Conservation (phyloP, 2,113 vertebrate species). For the Strix aluco region DNA sequence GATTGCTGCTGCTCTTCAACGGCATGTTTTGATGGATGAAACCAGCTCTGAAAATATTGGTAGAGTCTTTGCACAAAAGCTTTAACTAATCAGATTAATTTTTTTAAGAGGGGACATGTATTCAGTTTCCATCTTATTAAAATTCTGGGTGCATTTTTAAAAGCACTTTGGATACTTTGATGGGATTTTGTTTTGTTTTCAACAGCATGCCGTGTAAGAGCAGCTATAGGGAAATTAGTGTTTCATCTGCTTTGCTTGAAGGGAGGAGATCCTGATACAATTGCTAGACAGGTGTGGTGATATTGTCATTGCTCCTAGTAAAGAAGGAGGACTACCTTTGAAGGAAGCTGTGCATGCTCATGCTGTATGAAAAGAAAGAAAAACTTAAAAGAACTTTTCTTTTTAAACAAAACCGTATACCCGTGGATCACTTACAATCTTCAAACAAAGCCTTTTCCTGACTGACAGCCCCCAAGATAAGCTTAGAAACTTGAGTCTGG, state of each 20-base stretch:
- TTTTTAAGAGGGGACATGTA: neutral
- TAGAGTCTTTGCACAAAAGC: neutral
- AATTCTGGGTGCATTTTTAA: neutral
- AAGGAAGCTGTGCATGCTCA: neutral
- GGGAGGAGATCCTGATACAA: neutral
- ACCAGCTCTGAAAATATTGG: neutral
- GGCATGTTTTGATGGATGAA: neutral
- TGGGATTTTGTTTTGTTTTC: neutral
- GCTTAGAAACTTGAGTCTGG: constrained; percentile 57
- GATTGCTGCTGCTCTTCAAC: neutral
- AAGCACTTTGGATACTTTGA: neutral
- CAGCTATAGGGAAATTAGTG: neutral
- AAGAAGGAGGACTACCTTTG: constrained; percentile 25
- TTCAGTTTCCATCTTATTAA: neutral
- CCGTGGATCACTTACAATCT: constrained; percentile 50
- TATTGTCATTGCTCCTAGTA: constrained; percentile 11
- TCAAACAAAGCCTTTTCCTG: constrained; percentile 60
- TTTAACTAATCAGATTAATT: neutral
- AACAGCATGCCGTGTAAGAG: neutral
- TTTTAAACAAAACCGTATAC: constrained; percentile 25
- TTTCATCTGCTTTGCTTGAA: neutral
- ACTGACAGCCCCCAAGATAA: constrained; percentile 54
- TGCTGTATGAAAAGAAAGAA: constrained; percentile 37
- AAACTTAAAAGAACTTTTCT: constrained; percentile 21
- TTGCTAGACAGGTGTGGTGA: constrained; percentile 26